Base-by-base conservation (phyloP, 37 sponge, comb jelly and placozoan genomes). In the Cliona cf. orientalis region DNA sequence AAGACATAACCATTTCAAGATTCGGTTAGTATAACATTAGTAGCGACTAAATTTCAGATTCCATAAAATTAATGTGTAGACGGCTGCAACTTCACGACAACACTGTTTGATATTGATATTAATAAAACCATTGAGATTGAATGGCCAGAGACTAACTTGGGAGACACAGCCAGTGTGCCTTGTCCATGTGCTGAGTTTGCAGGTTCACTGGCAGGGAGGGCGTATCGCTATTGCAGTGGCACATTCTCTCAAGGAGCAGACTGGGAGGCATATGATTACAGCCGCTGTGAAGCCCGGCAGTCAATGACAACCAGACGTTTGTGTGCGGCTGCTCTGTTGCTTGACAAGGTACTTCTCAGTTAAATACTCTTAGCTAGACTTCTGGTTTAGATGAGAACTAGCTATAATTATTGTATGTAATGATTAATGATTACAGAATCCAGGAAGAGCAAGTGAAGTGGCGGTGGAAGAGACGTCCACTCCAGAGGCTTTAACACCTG, bases 121-220 rank as follows among this genome's bases (percentile, higher is more conserved):
- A n/a, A n/a, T n/a, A n/a, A n/a, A n/a, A n/a, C n/a, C n/a, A n/a
- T n/a, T n/a, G n/a, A n/a, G n/a, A n/a, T n/a, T n/a, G n/a, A n/a
- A n/a, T 72, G 73, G 73, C 73, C 73, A 14, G 73, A 72, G 56
- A 72, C 73, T 17, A 37, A 72, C n/a, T 5, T 72, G 9, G 4
- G 73, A 31, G 55, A 29, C 36, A n/a, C 14, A 34, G 73, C 73
- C 33, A 72, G 56, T 55, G 73, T 53, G 17, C 55, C 59, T 12
- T 76, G 77, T 76, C 77, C 77, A 2, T 76, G 77, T 23, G 33
- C 62, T 39, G 77, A 76, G 63, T 33, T 76, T 25, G 4, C 63
- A 26, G 62, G 77, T 23, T 41, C 63, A 31, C 44, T 42, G 28
- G 63, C 63, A n/a, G 77, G 77, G 7, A 63, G 26, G 17, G 63